phyloP scores from a whole-genome alignment of 2,113 vertebrate species.

The Narcine bancroftii region DNA sequence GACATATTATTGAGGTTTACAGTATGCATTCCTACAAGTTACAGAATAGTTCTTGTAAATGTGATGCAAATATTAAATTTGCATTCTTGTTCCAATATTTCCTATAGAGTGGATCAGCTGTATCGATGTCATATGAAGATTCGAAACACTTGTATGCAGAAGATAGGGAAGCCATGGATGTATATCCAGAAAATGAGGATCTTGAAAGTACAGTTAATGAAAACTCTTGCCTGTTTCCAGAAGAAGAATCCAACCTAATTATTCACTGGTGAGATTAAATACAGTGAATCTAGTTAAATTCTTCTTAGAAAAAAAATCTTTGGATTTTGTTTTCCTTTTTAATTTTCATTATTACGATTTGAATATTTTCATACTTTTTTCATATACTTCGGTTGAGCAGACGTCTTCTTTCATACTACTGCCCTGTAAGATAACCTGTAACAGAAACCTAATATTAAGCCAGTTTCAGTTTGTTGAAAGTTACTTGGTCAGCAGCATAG shows the following conservation, averaged over 20 bases:
- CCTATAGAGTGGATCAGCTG: constrained; percentile 50
- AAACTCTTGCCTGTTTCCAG: constrained; percentile 51
- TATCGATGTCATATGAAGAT: constrained; percentile 49
- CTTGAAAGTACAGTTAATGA: constrained; percentile 50
- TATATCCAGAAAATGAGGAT: constrained; percentile 45
- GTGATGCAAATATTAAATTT: not conserved
- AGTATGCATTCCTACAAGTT: not conserved
- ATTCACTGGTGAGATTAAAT: constrained; percentile 55
- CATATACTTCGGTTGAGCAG: not conserved
- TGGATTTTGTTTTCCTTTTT: not conserved
- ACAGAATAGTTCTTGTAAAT: not conserved
- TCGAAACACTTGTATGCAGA: constrained; percentile 54
- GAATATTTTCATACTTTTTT: not conserved
- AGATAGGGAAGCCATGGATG: constrained; percentile 51
- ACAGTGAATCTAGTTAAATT: not conserved
- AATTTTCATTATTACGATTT: not conserved
- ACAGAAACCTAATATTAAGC: not conserved
- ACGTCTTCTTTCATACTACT: not conserved
- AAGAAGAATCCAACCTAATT: constrained; percentile 49
- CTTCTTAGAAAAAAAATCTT: not conserved
- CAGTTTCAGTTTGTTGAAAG: not conserved
- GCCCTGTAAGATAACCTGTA: not conserved
- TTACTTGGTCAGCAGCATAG: not conserved
- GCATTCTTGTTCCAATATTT: constrained; percentile 37
- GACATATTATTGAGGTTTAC: not conserved